phyloP scores from a whole-genome alignment of 1,140 invertebrate genomes.

The Globodera rostochiensis region DNA sequence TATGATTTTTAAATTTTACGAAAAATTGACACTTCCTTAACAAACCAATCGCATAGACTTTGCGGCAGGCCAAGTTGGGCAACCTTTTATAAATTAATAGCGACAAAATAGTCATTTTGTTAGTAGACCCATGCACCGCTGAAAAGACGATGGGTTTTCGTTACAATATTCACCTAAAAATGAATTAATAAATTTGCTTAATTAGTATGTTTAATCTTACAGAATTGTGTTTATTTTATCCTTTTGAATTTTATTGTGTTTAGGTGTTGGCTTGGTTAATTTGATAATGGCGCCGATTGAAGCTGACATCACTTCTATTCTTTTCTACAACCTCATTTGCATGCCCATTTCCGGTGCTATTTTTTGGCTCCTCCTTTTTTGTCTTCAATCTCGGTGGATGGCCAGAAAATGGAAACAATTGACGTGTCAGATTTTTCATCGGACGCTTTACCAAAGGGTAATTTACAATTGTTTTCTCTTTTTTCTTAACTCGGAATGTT shows the following conservation, averaged over 20 bases:
- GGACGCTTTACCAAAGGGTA: neutral
- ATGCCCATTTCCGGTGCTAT: neutral
- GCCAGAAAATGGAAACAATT: neutral
- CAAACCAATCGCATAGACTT: neutral
- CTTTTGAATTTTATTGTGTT: neutral
- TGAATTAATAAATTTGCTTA: no score
- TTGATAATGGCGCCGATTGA: neutral
- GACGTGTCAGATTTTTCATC: neutral
- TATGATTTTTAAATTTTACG: neutral
- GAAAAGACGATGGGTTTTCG: no score
- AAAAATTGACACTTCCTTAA: no score
- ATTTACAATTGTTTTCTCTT: neutral
- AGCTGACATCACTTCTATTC: neutral
- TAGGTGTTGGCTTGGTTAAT: neutral
- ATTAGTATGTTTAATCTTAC: neutral
- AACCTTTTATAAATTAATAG: no score
- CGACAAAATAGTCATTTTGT: neutral
- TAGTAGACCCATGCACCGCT: neutral
- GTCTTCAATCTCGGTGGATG: neutral
- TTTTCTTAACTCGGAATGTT: neutral
- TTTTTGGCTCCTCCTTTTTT: neutral
- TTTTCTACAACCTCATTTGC: neutral
- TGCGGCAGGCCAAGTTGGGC: no score
- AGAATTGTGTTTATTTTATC: no score
- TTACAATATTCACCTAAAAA: no score